A percentile compares a stretch with the other conserved stretches of the same genome.
Conservation (phyloP, 2,888 invertebrate species). For the Lasioglossum zephyrum region DNA sequence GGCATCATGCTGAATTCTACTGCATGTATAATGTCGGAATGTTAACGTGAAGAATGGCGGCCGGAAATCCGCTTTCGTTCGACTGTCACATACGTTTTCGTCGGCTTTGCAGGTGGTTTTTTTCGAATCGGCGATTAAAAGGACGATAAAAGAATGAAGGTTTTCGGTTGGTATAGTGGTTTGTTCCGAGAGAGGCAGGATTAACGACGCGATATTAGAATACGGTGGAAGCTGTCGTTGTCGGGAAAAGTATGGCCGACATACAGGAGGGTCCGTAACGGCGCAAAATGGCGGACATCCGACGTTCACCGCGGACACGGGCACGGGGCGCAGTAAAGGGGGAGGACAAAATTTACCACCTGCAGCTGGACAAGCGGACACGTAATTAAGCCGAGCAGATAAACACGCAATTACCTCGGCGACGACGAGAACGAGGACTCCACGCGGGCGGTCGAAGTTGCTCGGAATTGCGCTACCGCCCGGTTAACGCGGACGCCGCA, state of each 20-base stretch:
- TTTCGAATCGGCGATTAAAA: not conserved
- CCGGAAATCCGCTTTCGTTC: not conserved
- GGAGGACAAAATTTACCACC: slow-evolving; percentile 76
- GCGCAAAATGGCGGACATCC: slow-evolving; percentile 52
- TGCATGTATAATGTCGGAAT: not conserved
- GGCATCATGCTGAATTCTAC: not conserved
- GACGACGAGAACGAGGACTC: slow-evolving; percentile 70
- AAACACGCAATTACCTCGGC: slow-evolving; percentile 81
- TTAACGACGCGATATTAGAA: slow-evolving; percentile 8
- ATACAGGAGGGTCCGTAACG: slow-evolving; percentile 6
- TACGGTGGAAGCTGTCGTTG: not conserved
- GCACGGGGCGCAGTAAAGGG: slow-evolving; percentile 37
- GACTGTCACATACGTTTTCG: not conserved
- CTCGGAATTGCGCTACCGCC: slow-evolving; percentile 30
- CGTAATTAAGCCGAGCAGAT: slow-evolving; percentile 81
- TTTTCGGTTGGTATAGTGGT: not conserved
- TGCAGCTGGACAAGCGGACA: slow-evolving; percentile 79
- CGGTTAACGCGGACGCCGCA: slow-evolving; percentile 7
- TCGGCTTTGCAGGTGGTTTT: not conserved
- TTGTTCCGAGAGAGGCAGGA: not conserved
- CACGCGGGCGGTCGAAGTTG: slow-evolving; percentile 46
- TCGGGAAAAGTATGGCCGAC: slow-evolving; percentile 9
- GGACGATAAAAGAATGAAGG: not conserved
- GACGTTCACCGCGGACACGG: slow-evolving; percentile 44
- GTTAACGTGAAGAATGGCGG: not conserved